Evolutionary conservation across 2,113 vertebrate genomes (phyloP), one percentile per base, ranked within the genome.

Genomic region (Prochilodus magdalenae): DNA sequence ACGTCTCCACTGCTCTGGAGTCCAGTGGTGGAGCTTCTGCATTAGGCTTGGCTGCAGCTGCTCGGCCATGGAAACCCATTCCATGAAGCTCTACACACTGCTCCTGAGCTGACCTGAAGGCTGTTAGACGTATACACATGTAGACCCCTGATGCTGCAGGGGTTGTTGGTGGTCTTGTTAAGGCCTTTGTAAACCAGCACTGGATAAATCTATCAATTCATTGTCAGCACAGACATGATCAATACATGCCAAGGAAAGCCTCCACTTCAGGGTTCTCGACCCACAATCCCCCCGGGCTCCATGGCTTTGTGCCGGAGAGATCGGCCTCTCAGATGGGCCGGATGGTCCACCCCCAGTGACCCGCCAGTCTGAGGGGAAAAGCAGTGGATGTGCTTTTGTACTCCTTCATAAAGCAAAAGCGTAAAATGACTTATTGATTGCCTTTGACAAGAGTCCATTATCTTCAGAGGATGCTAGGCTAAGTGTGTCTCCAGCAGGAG

Each of bases 351-450:
- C 18, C 53, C 7, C 5, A 55, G 53, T 55, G 53, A 55, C 16
- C 53, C 4, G 20, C 53, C 53, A 22, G 53, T 13, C 49, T 30
- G 73, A 74, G 47, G 26, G 71, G 24, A 15, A 80, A 65, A 85
- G 67, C 85, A 47, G 72, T 20, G 26, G 62, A 55, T 60, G 26
- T 49, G 12, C 73, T 62, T 57, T 29, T 81, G 78, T 60, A 33
- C 4, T 11, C 29, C 10, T 70, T 44, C 66, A 70, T 44, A 65
- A 59, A 70, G 36, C 51, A 22, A 29, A 27, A 69, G 36, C 72
- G 72, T 44, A 77, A 70, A 30, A 75, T 78, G 65, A 83, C 84
- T 67, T 83, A 82, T 79, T 70, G 59, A 69, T 69, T 72, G n/a
- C 29, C 70, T 79, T 51, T 67, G 70, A 79, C 75, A 73, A 74